Evolutionary conservation across 2,888 invertebrate species (phyloP).

Genomic region (Yponomeuta evonymella): DNA sequence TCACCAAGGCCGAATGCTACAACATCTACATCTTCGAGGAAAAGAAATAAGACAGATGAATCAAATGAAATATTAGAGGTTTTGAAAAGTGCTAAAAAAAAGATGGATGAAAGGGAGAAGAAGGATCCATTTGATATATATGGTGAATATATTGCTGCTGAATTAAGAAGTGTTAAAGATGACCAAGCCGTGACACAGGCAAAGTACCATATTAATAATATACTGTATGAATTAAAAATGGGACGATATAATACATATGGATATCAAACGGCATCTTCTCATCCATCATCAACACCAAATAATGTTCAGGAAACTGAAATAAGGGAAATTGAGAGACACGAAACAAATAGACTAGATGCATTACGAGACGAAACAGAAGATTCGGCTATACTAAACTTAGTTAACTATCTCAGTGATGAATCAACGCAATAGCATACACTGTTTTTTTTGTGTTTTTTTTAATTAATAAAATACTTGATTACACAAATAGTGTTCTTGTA

Average conservation of each 20-base stretch:
- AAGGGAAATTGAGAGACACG: no score
- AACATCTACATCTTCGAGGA: conserved; percentile 27
- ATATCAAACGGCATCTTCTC: no score
- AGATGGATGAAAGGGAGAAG: conserved; percentile 25
- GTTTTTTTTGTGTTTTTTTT: no score
- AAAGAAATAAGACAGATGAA: conserved; percentile 17
- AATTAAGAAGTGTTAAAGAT: conserved; percentile 30
- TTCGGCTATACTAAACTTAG: no score
- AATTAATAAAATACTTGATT: no score
- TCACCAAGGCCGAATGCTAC: conserved; percentile 26
- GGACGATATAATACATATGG: conserved; percentile 23
- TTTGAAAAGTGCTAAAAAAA: conserved; percentile 27
- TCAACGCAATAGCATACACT: no score
- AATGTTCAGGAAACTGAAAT: no score
- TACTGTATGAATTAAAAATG: conserved; percentile 23
- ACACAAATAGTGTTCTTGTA: no score
- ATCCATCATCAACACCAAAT: no score
- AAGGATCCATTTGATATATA: conserved; percentile 24
- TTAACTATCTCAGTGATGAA: no score
- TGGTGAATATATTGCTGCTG: conserved; percentile 29
- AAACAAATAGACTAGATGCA: no score
- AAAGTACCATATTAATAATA: conserved; percentile 30
- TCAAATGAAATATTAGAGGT: conserved; percentile 24
- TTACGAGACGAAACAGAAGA: no score
- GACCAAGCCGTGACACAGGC: conserved; percentile 29